Evolutionary conservation across 2,888 invertebrate species (phyloP), one percentile per base, ranked within the genome.

Genomic region (Argyresthia goedartella): DNA sequence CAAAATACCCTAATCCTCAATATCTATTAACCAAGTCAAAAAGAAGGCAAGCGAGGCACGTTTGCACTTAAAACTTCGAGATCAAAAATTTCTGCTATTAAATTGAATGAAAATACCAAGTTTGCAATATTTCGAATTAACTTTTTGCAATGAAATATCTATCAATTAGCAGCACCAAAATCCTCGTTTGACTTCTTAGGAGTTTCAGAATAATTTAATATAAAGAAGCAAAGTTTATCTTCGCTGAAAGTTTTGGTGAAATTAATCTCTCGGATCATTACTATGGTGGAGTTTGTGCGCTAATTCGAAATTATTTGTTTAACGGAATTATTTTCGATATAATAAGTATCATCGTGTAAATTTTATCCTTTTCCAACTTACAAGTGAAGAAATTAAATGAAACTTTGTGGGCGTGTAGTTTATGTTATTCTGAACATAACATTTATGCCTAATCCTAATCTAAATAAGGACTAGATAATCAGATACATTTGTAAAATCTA

Each of bases 161-260:
- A 77, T 79, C 75, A 77, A 79, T 76, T 79, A 74, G 63, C 71
- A 69, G 66, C 68, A 61, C 57, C 59, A 56, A 67, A 71, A 69
- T 67, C 67, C 61, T 66, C 60, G 62, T 64, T 64, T 59, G 59
- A 65, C 65, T 62, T 60, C 62, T 25, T 58, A 56, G 55, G 74
- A 78, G 66, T 75, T 78, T 68, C 55, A 43, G 73, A 77, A 79
- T 79, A 79, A 77, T 77, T 78, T 74, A 78, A 79, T 77, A 72
- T 68, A 69, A 73, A 73, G 70, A 73, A 65, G 67, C 65, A 60
- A 70, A 78, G 71, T 76, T 78, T 73, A 70, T 74, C 66, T 69
- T 66, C 63, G 62, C 61, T 61, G 62, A 75, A 79, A 76, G 68
- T 72, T 72, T 65, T 64, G 63, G 64, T 60, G 63, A 69, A 72